These are phyloP conservation scores for Andrena haemorrhoa DNA, from an alignment of 2,888 invertebrate genomes.

Conservation along the genomic window DNA sequence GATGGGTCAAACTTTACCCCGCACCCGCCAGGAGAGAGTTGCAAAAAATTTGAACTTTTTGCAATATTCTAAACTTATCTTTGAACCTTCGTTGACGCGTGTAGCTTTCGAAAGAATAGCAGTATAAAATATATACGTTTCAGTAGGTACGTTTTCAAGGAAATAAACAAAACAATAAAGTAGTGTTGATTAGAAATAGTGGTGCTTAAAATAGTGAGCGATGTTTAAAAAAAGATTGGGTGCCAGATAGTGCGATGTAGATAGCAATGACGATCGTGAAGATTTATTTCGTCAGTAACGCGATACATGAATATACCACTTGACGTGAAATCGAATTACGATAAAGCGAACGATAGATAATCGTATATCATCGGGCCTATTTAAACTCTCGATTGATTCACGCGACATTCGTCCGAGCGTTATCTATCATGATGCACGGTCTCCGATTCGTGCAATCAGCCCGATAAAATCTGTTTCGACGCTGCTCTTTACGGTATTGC, in stretches of 20 bases:
- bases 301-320: not conserved
- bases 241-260: not conserved
- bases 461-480: slow-evolving; percentile 2
- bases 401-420: not conserved
- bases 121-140: not conserved
- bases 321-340: not conserved
- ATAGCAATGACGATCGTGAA: not conserved
- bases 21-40: too few relatives aligned
- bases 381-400: not conserved
- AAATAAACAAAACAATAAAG: not conserved
- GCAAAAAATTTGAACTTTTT: too few relatives aligned
- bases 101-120: not conserved
- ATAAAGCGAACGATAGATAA: not conserved
- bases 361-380: not conserved
- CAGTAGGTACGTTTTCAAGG: too few relatives aligned
- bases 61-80: too few relatives aligned
- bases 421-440: slow-evolving; percentile 18
- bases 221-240: not conserved
- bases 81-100: too few relatives aligned
- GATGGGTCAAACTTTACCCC: too few relatives aligned
- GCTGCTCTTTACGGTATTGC: not conserved
- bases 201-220: not conserved
- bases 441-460: slow-evolving; percentile 18
- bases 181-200: not conserved
- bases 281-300: not conserved